Base-by-base conservation (phyloP, 2,113 vertebrate species). In the Sisor rabdophorus region DNA sequence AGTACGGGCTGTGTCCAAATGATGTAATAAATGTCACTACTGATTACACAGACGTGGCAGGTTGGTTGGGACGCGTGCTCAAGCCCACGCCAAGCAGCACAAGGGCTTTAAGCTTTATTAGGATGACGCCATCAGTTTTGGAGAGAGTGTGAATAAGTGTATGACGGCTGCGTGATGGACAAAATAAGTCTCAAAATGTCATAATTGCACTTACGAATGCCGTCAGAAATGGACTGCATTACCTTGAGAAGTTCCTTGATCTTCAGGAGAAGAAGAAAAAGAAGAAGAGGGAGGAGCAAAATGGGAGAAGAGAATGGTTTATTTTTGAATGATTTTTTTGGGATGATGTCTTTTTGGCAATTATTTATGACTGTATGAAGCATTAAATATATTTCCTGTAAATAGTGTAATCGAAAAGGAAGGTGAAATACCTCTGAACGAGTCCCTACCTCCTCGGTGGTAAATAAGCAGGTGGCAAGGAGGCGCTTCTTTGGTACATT, bases 401-500 rank as follows among this genome's bases (percentile, higher is more conserved):
- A 58, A 40, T 28, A 53, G 24, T 28, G 26, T 65, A 4, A 40
- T 36, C 64, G 63, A 61, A 52, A 22, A 69, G 50, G 71, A 36
- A 54, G n/a, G 24, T 47, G 40, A 67, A 67, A 69, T 86, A 91
- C 90, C 91, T 92, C 88, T 91, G 44, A 89, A 72, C 20, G 87
- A 82, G 71, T 89, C 84, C 85, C 90, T 91, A 92, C 97, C 96
- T 88, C 97, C 97, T 71, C 96, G 90, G 84, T 83, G 98, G 96
- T 88, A 99, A 96, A 99, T 98, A 83, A 99, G 92, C 84, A 99
- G 92, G 86, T 98, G 97, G 87, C 97, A 99, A 76, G 97, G 97
- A 2, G 97, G 97, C 70, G 97, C 97, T 95, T 99, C 97, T 98
- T 99, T 99, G 96, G 97, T 99, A 93, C 97, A 99, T 96, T 99